phyloP scores from a whole-genome alignment of 2,797 vertebrate genomes.

The Characodon lateralis region DNA sequence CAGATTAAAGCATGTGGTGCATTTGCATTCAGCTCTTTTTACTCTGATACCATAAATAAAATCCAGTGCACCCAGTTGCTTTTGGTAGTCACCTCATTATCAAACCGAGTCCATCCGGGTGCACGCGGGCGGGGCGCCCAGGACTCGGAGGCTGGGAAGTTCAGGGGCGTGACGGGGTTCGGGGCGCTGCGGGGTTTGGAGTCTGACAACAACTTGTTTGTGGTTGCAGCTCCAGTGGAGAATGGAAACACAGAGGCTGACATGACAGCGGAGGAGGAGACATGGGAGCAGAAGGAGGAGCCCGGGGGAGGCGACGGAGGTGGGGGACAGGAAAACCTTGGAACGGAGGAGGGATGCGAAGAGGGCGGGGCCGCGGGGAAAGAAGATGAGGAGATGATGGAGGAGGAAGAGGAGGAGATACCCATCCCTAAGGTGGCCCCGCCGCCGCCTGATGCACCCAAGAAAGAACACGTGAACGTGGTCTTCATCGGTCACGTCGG shows the following conservation, averaged over 20 bases:
- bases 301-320: slow-evolving; percentile 85
- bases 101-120: too few relatives aligned
- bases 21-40: neutral
- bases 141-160: too few relatives aligned
- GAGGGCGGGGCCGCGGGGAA: slow-evolving; percentile 77
- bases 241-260: slow-evolving; percentile 91
- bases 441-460: slow-evolving; percentile 90
- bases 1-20: neutral
- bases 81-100: too few relatives aligned
- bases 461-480: slow-evolving; percentile 98
- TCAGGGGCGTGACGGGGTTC: too few relatives aligned
- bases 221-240: slow-evolving; percentile 84
- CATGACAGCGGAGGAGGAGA: slow-evolving; percentile 92
- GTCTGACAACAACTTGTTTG: neutral
- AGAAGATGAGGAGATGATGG: slow-evolving; percentile 89
- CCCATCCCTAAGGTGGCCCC: slow-evolving; percentile 89
- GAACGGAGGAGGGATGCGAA: slow-evolving; percentile 72
- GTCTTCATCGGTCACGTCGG: slow-evolving; percentile 99
- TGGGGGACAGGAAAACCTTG: slow-evolving; percentile 83
- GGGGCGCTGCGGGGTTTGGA: too few relatives aligned
- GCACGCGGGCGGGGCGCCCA: too few relatives aligned
- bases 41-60: too few relatives aligned
- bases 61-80: too few relatives aligned
- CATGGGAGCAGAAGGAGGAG: slow-evolving; percentile 98
- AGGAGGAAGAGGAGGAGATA: slow-evolving; percentile 97